Conservation (phyloP, 2,797 vertebrate genomes). For the Ctenosaura bakeri region DNA sequence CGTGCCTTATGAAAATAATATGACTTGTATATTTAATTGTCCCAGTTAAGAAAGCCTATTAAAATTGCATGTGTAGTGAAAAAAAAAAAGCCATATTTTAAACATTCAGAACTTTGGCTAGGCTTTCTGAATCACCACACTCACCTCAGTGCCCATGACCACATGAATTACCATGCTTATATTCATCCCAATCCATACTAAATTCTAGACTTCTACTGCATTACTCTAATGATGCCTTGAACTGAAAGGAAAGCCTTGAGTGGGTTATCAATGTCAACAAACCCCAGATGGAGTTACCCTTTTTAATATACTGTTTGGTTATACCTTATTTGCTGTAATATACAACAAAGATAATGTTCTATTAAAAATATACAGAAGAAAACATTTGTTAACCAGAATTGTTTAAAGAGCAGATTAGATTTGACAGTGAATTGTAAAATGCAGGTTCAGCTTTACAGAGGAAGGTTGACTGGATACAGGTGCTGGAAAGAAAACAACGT, state of each 20-base stretch:
- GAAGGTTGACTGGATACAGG: conserved; percentile 28
- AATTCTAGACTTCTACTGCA: conserved; percentile 69
- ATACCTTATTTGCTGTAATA: conserved; percentile 81
- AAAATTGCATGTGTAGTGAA: conserved; percentile 7
- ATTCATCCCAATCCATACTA: conserved; percentile 61
- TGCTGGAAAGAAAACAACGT: background rate
- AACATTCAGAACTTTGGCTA: conserved; percentile 27
- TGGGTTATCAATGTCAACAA: conserved; percentile 80
- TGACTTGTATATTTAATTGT: conserved; percentile 49
- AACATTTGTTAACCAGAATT: conserved; percentile 66
- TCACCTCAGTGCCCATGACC: conserved; percentile 57
- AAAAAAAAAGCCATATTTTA: conserved; percentile 18
- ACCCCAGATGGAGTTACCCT: conserved; percentile 77
- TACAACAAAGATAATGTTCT: conserved; percentile 72
- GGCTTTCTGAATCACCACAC: conserved; percentile 27
- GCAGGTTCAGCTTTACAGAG: conserved; percentile 38
- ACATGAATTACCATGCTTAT: conserved; percentile 40
- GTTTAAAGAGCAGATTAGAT: conserved; percentile 67
- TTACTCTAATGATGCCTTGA: conserved; percentile 73
- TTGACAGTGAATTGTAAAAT: conserved; percentile 38
- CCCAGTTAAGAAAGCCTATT: conserved; percentile 38
- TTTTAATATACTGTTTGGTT: conserved; percentile 69
- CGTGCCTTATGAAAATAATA: conserved; percentile 47
- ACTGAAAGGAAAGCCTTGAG: conserved; percentile 71
- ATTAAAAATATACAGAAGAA: conserved; percentile 68